Conservation (phyloP, 2,888 invertebrate genomes). For the Hybos culiciformis region DNA sequence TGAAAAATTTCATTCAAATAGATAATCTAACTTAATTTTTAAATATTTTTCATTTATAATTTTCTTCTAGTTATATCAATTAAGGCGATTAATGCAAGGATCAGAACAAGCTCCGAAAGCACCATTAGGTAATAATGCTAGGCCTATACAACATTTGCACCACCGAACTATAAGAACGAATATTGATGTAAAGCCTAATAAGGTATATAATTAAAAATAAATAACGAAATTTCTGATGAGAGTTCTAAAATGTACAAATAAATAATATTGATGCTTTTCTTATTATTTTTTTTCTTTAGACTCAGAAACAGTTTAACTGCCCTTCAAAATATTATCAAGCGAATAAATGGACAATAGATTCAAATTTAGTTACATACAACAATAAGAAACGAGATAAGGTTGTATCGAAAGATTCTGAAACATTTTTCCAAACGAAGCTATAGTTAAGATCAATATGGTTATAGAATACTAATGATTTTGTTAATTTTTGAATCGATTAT, state of each 20-base stretch:
- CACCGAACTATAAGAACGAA: constrained; percentile 92
- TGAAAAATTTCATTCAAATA: neutral
- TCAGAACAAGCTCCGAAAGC: constrained; percentile 75
- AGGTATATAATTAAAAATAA: constrained; percentile 26
- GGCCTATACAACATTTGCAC: constrained; percentile 85
- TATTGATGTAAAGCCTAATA: constrained; percentile 78
- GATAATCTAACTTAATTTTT: no score
- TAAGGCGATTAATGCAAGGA: constrained; percentile 81
- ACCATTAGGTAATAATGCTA: constrained; percentile 84
- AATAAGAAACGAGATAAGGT: no score
- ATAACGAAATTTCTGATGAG: no score
- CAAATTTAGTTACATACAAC: constrained; percentile 11
- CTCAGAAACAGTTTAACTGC: constrained; percentile 27
- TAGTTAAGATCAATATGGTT: no score
- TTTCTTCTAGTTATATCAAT: constrained; percentile 62
- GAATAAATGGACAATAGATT: constrained; percentile 16
- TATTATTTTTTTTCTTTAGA: constrained; percentile 25
- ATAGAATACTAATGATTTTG: no score
- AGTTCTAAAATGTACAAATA: no score
- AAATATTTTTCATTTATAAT: no score
- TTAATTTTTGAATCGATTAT: no score
- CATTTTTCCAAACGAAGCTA: no score
- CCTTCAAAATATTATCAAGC: constrained; percentile 59
- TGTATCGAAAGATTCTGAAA: no score
- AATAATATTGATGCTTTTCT: neutral